These are phyloP conservation scores for Erebia aethiops DNA, from an alignment of 2,888 invertebrate species.

Conservation along the genomic window DNA sequence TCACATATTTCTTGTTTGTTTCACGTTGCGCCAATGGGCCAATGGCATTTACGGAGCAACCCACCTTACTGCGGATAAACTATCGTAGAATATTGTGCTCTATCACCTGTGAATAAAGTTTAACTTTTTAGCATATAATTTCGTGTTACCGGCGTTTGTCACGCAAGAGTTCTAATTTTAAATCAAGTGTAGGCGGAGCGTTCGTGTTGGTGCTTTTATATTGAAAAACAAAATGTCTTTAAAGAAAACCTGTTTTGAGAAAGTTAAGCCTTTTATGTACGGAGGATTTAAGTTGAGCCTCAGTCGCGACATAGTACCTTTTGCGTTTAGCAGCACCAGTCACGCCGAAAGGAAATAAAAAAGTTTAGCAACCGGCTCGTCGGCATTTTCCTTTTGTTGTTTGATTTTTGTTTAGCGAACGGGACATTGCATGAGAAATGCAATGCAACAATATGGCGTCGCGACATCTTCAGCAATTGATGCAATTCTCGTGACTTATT, in stretches of 20 bases:
- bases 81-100: slow-evolving; percentile 76
- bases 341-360: slow-evolving; percentile 77
- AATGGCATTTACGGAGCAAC: slow-evolving; percentile 80
- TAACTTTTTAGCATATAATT: slow-evolving; percentile 80
- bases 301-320: slow-evolving; percentile 70
- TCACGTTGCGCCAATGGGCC: slow-evolving; percentile 78
- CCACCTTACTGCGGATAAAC: slow-evolving; percentile 79
- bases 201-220: slow-evolving; percentile 76
- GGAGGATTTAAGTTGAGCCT: slow-evolving; percentile 71
- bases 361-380: slow-evolving; percentile 81
- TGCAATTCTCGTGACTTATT: slow-evolving; percentile 57
- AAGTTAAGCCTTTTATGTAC: slow-evolving; percentile 81
- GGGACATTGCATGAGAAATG: slow-evolving; percentile 81
- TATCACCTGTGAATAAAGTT: slow-evolving; percentile 78
- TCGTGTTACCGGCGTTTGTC: slow-evolving; percentile 81
- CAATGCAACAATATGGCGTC: slow-evolving; percentile 79
- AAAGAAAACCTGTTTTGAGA: slow-evolving; percentile 79
- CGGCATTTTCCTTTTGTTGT: slow-evolving; percentile 78
- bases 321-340: slow-evolving; percentile 48
- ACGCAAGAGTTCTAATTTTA: slow-evolving; percentile 83
- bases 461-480: slow-evolving; percentile 55
- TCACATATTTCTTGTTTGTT: slow-evolving; percentile 79
- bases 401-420: slow-evolving; percentile 79
- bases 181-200: slow-evolving; percentile 83
- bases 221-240: slow-evolving; percentile 82